Evolutionary conservation across 2,888 invertebrate genomes (phyloP).

Genomic region (Allygus modestus): DNA sequence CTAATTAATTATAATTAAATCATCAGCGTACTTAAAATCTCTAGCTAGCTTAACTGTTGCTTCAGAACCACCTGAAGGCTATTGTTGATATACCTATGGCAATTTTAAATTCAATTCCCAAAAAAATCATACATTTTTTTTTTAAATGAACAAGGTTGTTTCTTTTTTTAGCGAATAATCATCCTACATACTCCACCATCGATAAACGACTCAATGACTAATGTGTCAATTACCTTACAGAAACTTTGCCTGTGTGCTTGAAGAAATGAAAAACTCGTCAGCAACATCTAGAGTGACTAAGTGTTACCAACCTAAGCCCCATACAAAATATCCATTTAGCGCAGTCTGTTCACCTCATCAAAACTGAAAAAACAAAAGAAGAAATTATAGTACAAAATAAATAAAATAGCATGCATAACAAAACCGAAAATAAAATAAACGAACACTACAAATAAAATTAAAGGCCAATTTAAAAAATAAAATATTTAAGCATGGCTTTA

Average conservation of each 20-base stretch:
- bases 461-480: too few relatives aligned
- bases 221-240: neutral
- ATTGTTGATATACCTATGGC: too few relatives aligned
- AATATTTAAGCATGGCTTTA: too few relatives aligned
- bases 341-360: slow-evolving; percentile 46
- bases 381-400: slow-evolving; percentile 41
- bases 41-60: too few relatives aligned
- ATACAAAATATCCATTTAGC: slow-evolving; percentile 18
- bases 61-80: too few relatives aligned
- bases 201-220: neutral
- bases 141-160: too few relatives aligned
- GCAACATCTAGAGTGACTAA: slow-evolving; percentile 1
- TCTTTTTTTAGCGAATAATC: too few relatives aligned
- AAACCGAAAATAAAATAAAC: neutral
- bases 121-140: too few relatives aligned
- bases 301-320: slow-evolving; percentile 2
- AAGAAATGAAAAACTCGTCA: neutral
- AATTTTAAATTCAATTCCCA: too few relatives aligned
- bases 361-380: slow-evolving; percentile 37
- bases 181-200: too few relatives aligned
- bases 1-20: too few relatives aligned
- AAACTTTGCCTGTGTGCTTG: neutral
- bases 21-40: too few relatives aligned
- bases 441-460: neutral
- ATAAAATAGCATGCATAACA: neutral